Conservation (phyloP, 2,113 vertebrate genomes). For the Sus scrofa region T2T-Sscrofa CM000824.6:62851501-62852000, state of each 20-base stretch:
- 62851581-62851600: not conserved
- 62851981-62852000: not conserved
- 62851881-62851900: not conserved
- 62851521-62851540: not conserved
- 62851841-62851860: not conserved
- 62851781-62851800: not conserved
- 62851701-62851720: not conserved
- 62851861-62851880: not conserved
- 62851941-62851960: not conserved
- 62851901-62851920: not conserved
- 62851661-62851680: not conserved
- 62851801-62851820: not conserved
- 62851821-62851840: not conserved
- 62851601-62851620: not conserved
- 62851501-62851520: not conserved
- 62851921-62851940: not conserved
- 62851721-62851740: not conserved
- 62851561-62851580: not conserved
- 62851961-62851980: not conserved
- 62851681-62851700: not conserved
- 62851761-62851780: not conserved
- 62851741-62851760: conserved; percentile 14
- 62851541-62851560: not conserved
- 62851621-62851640: not conserved
- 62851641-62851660: not conserved